Percentiles rank a stretch among this genome's conserved stretches.
Evolutionary conservation across 2,797 vertebrate species (phyloP).

Genomic region (Melopsittacus undulatus): DNA sequence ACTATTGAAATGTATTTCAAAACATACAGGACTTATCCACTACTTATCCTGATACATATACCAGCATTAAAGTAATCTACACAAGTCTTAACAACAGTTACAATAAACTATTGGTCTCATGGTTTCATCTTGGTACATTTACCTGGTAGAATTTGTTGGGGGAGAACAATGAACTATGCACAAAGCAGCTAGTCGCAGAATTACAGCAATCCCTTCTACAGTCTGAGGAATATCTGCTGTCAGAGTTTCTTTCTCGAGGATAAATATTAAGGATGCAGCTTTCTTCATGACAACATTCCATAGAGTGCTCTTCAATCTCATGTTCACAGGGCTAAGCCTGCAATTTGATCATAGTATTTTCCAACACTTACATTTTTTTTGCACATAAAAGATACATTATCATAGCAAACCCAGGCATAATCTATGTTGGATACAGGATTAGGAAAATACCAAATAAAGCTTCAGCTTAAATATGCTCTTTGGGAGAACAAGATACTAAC

Average conservation of each 20-base stretch:
- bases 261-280: slow-evolving; percentile 79
- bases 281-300: slow-evolving; percentile 83
- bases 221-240: slow-evolving; percentile 56
- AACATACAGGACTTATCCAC: neutral
- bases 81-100: neutral
- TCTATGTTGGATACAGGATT: neutral
- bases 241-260: slow-evolving; percentile 62
- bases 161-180: slow-evolving; percentile 78
- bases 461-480: neutral
- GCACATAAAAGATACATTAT: neutral
- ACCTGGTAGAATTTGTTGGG: slow-evolving; percentile 61
- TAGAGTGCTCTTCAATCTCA: slow-evolving; percentile 80
- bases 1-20: neutral
- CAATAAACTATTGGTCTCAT: neutral
- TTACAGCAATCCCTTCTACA: slow-evolving; percentile 82
- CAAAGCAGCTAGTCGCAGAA: slow-evolving; percentile 84
- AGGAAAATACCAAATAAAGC: neutral
- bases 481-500: neutral
- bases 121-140: slow-evolving; percentile 4
- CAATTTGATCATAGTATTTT: slow-evolving; percentile 24
- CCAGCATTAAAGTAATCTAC: neutral
- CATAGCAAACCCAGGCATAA: neutral
- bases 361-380: neutral
- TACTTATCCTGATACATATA: neutral
- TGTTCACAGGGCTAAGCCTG: slow-evolving; percentile 78